These are phyloP conservation scores for Mya arenaria DNA, from an alignment of 1,140 invertebrate genomes.

Conservation along the genomic window DNA sequence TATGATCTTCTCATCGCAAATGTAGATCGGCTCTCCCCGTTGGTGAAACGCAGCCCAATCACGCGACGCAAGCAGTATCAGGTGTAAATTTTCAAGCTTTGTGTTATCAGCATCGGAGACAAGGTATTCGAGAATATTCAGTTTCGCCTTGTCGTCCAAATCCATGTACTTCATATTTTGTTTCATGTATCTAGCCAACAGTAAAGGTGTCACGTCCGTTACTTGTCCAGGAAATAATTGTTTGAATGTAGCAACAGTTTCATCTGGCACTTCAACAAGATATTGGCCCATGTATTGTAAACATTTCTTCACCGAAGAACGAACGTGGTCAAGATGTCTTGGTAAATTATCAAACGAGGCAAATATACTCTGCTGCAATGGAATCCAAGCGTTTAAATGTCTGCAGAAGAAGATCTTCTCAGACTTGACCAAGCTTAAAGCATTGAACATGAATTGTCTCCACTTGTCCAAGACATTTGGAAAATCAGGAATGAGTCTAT, in stretches of 20 bases:
- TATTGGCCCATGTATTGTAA: background rate
- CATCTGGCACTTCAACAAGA: background rate
- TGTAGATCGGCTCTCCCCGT: background rate
- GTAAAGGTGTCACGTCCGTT: background rate
- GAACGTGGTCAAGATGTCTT: background rate
- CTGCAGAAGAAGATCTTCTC: background rate
- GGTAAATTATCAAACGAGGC: conserved; percentile 22
- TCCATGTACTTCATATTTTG: background rate
- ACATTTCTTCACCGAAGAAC: background rate
- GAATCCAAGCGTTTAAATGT: conserved; percentile 5
- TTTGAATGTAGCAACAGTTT: conserved; percentile 6
- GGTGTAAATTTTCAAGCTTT: background rate
- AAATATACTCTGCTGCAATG: conserved; percentile 7
- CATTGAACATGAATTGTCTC: background rate
- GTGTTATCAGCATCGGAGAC: background rate
- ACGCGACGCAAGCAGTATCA: background rate
- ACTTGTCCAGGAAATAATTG: background rate
- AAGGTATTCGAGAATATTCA: background rate
- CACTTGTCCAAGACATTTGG: conserved; percentile 5
- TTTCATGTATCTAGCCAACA: background rate
- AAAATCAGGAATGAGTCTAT: background rate
- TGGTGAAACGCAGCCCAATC: conserved; percentile 5
- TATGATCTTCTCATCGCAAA: background rate
- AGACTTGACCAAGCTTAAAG: background rate
- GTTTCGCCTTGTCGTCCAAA: background rate